Percentiles rank a stretch among this genome's conserved stretches.
phyloP scores from a whole-genome alignment of 2,888 invertebrate genomes.

The Apamea monoglypha region DNA sequence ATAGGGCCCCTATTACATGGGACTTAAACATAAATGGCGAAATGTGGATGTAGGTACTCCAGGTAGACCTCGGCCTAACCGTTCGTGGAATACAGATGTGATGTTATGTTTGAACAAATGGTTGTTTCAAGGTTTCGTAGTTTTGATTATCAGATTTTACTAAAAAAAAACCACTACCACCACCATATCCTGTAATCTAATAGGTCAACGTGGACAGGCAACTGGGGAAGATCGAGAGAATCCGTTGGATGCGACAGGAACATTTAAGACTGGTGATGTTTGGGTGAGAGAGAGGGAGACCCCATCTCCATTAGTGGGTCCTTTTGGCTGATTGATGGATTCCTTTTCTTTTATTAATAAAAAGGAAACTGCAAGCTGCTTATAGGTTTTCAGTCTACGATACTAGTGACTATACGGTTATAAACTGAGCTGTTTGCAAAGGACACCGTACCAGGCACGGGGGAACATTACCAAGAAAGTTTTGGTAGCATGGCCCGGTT shows the following conservation, averaged over 20 bases:
- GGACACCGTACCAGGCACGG: conserved; percentile 38
- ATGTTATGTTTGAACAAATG: not conserved
- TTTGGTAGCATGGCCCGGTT: conserved; percentile 23
- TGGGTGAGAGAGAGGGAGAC: not conserved
- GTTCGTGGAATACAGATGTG: no score
- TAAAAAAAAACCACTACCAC: no score
- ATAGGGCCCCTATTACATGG: not conserved
- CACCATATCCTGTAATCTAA: no score
- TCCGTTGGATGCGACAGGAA: not conserved
- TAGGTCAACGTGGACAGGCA: no score
- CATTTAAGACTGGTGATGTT: not conserved
- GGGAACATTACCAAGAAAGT: conserved; percentile 11
- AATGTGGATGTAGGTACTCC: no score
- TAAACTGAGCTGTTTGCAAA: conserved; percentile 11
- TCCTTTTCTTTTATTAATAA: not conserved
- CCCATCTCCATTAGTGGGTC: not conserved
- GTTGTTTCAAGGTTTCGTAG: not conserved
- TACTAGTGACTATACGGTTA: not conserved
- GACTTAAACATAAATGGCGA: no score
- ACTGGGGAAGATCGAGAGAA: not conserved
- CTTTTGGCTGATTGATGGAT: no score
- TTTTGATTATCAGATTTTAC: not conserved
- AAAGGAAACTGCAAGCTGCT: not conserved
- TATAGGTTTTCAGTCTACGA: not conserved
- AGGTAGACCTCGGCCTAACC: no score